phyloP scores from a whole-genome alignment of 2,113 vertebrate species.

The Ochotona princeps region DNA sequence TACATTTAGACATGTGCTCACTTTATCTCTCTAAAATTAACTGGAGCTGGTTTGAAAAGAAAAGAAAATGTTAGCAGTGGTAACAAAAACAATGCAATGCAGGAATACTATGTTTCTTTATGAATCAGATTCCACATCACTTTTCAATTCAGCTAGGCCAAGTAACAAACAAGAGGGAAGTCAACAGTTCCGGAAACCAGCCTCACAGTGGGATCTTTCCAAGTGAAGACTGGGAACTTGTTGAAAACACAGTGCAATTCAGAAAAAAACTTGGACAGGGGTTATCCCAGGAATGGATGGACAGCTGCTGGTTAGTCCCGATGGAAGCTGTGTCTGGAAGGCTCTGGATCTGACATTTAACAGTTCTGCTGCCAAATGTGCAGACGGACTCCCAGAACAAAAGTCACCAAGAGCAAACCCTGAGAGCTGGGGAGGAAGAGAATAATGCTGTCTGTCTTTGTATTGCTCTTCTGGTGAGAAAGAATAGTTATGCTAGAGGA shows the following conservation, averaged over 20 bases:
- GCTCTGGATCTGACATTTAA: constrained; percentile 48
- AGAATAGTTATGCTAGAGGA: too few species aligned
- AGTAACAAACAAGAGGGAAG: neutral
- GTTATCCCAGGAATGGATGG: neutral
- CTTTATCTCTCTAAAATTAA: constrained; percentile 37
- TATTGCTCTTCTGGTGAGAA: neutral
- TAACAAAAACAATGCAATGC: neutral
- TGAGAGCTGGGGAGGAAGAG: neutral
- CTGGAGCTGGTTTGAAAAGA: neutral
- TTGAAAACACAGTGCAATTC: neutral
- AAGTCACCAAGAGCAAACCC: constrained; percentile 23
- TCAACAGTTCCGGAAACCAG: neutral
- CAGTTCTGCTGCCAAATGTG: constrained; percentile 54
- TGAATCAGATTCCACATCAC: neutral
- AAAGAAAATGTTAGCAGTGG: neutral
- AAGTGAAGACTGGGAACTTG: neutral
- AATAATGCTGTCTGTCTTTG: neutral
- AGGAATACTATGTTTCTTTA: neutral
- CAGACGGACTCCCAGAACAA: constrained; percentile 47
- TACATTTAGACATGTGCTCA: neutral
- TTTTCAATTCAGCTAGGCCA: neutral
- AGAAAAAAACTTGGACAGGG: constrained; percentile 51
- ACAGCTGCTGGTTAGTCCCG: constrained; percentile 64
- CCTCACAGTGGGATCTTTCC: neutral
- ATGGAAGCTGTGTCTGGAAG: constrained; percentile 55